Evolutionary conservation across 2,113 vertebrate genomes (phyloP), one percentile per base, ranked within the genome.

Genomic region (Phaethornis superciliosus): DNA sequence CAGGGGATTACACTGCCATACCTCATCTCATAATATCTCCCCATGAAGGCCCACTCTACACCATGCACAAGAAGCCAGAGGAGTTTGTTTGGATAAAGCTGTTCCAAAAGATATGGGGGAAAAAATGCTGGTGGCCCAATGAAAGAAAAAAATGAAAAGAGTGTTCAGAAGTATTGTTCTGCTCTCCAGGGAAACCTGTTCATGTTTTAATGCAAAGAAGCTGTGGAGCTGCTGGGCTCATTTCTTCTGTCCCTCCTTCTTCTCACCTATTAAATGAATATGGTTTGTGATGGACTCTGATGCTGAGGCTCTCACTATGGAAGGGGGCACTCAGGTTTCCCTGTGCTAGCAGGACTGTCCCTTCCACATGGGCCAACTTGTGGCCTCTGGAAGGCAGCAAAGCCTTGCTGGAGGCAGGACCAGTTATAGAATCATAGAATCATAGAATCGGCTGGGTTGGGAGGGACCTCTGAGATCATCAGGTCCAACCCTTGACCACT

Each of bases 61-160:
- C 35, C 0, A 1, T 28, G 19, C 1, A 2, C 46, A 9, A 16
- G 12, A 14, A 78, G 6, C 26, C 52, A 62, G 33, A 35, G 26
- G 17, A 5, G 6, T 12, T 76, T 0, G 3, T 11, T 23, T 0
- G 0, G 12, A 15, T 58, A 21, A 24, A 55, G 42, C 9, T 6
- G 15, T 56, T 62, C 54, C 72, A 81, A 70, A 32, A 70, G 46
- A 21, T 2, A 63, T 0, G 3, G 55, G 21, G 72, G 35, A 13
- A 52, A 75, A 75, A 75, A 81, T 23, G 69, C 23, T 37, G 44
- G 30, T 52, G 26, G 5, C 15, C n/a, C 19, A 12, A 12, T 26
- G 24, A 16, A 5, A 21, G 10, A 47, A 49, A 33, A 72, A 74
- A 90, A 85, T 17, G 20, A 9, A 15, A 42, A n/a, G 12, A 4